phyloP scores from a whole-genome alignment of 2,113 vertebrate genomes.

The Cyphomyrus plagiostoma region DNA sequence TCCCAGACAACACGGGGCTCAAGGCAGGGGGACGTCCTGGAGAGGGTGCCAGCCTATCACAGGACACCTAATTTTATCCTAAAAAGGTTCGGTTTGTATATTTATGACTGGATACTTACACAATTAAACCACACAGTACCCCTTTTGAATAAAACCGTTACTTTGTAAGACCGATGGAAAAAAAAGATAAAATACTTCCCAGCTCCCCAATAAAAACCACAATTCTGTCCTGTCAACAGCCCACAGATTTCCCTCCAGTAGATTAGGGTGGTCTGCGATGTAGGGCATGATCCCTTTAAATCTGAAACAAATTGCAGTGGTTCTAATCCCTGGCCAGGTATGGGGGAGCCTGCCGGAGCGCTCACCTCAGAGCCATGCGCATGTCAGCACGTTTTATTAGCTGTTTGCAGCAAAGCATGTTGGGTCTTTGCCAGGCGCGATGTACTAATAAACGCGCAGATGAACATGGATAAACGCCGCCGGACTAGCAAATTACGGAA shows the following conservation, averaged over 20 bases:
- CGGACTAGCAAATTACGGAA: not conserved
- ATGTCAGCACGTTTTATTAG: conserved; percentile 35
- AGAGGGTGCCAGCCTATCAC: not conserved
- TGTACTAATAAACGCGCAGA: not conserved
- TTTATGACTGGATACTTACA: not conserved
- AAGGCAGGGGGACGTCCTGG: not conserved
- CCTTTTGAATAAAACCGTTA: not conserved
- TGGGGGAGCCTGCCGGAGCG: conserved; percentile 22
- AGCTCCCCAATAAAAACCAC: not conserved
- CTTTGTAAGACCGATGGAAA: not conserved
- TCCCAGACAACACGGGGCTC: not conserved
- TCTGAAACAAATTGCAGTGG: conserved; percentile 66
- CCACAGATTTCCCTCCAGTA: conserved; percentile 48
- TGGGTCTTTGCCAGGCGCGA: conserved; percentile 17
- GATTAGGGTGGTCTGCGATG: conserved; percentile 59
- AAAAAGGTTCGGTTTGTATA: not conserved
- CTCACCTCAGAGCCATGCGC: conserved; percentile 16
- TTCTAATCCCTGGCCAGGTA: conserved; percentile 51
- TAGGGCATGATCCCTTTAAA: conserved; percentile 60
- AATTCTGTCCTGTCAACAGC: conserved; percentile 44
- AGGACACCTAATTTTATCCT: not conserved
- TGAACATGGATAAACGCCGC: not conserved
- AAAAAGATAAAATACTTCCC: not conserved
- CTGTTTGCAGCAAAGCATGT: conserved; percentile 13
- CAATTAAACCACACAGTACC: not conserved